Base-by-base conservation (phyloP, 2,113 vertebrate genomes). In the Colius striatus region DNA sequence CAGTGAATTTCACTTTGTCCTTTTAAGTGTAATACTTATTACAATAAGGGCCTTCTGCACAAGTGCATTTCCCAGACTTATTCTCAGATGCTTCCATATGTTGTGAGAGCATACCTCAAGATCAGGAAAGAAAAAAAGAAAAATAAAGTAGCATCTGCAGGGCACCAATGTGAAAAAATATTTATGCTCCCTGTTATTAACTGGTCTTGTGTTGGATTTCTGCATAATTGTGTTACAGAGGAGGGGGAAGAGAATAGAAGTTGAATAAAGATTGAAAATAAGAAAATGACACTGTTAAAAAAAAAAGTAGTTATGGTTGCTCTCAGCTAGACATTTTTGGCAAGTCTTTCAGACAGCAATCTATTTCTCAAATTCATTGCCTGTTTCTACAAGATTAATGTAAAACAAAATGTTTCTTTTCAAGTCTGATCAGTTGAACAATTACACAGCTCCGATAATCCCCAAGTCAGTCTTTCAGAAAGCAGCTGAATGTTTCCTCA, bases 341-440 rank as follows among this genome's bases (percentile, higher is more conserved):
- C 95, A 97, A 91, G 53, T 84, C 41, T 92, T 95, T 95, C 91
- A 95, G 93, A 79, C 85, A 94, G 73, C 73, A 94, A 92, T 97
- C 50, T 90, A 96, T 97, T 96, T 94, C 65, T 94, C 62, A 94
- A 95, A 95, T 93, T 97, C 71, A 95, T 87, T 95, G 87, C 62
- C 93, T 83, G 94, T 97, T 98, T 98, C 85, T 95, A 50, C 57
- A 97, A 96, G 90, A 97, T 97, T 96, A 97, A 96, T 91, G 75
- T 95, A 96, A 97, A 95, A 84, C 51, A 92, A 96, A 97, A 75
- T 92, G 75, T 95, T 96, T 95, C 87, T 94, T 95, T 96, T 91
- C 73, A 89, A 92, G 73, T 96, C 85, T 92, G 91, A 97, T 94
- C 95, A 93, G 43, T 43, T 88, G 57, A 95, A 96, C 91, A 97